These are phyloP conservation scores for Automeris io DNA, from an alignment of 2,888 invertebrate genomes.

Conservation along the genomic window DNA sequence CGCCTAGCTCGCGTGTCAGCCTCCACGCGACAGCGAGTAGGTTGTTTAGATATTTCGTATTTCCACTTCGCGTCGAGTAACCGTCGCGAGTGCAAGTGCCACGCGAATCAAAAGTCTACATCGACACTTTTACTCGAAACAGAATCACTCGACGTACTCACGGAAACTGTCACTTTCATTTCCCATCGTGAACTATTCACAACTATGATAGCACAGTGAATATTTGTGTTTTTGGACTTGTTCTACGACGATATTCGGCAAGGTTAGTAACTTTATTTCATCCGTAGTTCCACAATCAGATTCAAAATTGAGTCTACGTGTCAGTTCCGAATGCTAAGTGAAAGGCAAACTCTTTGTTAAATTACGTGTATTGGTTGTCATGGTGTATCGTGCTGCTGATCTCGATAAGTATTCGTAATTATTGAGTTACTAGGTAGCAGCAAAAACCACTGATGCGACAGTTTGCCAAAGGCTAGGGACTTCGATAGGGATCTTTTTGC, in stretches of 20 bases:
- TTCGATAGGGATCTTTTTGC: too few species aligned
- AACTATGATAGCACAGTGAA: conserved; percentile 54
- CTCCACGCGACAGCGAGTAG: conserved; percentile 9
- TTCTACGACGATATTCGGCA: conserved; percentile 34
- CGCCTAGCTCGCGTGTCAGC: conserved; percentile 10
- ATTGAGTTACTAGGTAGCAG: conserved; percentile 4
- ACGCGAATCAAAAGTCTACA: conserved; percentile 21
- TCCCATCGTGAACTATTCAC: conserved; percentile 27
- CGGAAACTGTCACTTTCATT: conserved; percentile 59
- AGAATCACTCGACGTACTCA: conserved; percentile 32
- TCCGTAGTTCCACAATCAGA: conserved; percentile 33
- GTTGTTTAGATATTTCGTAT: conserved; percentile 14
- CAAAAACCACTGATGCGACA: neutral
- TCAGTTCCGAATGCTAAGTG: conserved; percentile 68
- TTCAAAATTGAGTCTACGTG: conserved; percentile 64
- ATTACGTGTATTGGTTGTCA: conserved; percentile 51
- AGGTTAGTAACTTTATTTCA: conserved; percentile 49
- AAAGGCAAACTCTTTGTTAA: conserved; percentile 70
- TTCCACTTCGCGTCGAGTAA: conserved; percentile 43
- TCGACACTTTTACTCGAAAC: conserved; percentile 36
- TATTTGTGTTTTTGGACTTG: conserved; percentile 37
- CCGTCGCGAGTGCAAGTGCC: conserved; percentile 51
- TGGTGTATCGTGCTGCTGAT: conserved; percentile 32
- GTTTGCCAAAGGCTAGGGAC: neutral
- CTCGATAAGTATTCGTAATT: conserved; percentile 17